These are phyloP conservation scores for Tenodera sinensis DNA, from an alignment of 2,888 invertebrate genomes.

Conservation along the genomic window DNA sequence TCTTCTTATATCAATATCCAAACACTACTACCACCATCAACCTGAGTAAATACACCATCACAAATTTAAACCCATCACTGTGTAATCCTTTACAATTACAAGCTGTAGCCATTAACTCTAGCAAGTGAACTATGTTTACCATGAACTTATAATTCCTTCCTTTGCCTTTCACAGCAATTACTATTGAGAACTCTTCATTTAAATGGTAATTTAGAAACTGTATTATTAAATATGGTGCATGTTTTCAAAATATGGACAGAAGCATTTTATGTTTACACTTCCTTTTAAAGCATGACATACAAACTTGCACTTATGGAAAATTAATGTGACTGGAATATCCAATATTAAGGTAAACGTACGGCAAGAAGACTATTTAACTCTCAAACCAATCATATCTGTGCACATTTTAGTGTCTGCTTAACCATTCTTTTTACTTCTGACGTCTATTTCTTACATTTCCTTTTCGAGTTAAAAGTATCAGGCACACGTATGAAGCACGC, in stretches of 20 bases:
- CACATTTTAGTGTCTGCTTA: too few species aligned
- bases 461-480: neutral
- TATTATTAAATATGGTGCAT: neutral
- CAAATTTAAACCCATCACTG: slow-evolving; percentile 2
- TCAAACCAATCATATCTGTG: neutral
- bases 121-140: neutral
- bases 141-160: neutral
- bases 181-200: neutral
- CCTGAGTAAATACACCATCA: slow-evolving; percentile 9
- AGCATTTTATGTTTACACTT: neutral
- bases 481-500: neutral
- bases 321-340: neutral
- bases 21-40: slow-evolving; percentile 2
- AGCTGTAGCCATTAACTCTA: neutral
- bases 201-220: neutral
- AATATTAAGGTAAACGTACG: neutral
- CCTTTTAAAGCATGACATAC: neutral
- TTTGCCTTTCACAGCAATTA: neutral
- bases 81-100: neutral
- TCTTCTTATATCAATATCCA: slow-evolving; percentile 4
- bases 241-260: neutral
- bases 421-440: neutral
- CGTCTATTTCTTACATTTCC: neutral
- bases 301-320: neutral
- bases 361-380: neutral